Conservation (phyloP, 2,113 vertebrate genomes). For the Aix galericulata region DNA sequence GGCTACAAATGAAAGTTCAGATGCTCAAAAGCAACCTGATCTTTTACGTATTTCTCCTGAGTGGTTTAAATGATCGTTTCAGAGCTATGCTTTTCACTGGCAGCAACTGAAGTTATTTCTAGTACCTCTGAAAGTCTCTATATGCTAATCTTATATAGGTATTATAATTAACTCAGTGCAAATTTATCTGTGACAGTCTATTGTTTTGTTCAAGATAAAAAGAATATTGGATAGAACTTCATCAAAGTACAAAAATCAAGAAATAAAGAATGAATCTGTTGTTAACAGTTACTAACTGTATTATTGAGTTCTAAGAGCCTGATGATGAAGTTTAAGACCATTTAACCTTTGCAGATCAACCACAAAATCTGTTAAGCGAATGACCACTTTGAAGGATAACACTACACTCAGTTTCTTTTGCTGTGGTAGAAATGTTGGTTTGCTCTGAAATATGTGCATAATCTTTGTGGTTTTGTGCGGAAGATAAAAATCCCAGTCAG, state of each 20-base stretch:
- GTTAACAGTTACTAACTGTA: background rate
- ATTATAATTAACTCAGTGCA: background rate
- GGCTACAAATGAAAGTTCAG: background rate
- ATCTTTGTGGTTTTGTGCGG: background rate
- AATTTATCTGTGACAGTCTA: background rate
- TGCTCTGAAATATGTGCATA: background rate
- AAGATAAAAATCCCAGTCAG: background rate
- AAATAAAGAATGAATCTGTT: background rate
- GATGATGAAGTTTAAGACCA: background rate
- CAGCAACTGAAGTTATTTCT: background rate
- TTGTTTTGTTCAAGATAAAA: background rate
- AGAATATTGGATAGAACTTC: fast-evolving
- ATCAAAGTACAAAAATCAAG: background rate
- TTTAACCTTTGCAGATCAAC: background rate
- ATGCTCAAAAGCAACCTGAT: background rate
- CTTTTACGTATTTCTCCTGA: background rate
- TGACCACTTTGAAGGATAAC: background rate
- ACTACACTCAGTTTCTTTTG: background rate
- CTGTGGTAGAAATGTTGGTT: background rate
- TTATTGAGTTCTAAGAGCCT: background rate
- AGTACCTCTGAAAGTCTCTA: background rate
- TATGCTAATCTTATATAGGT: fast-evolving
- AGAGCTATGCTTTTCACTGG: background rate
- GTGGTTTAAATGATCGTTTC: background rate
- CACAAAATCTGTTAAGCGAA: background rate